Evolutionary conservation across 2,888 invertebrate species (phyloP), one percentile per base, ranked within the genome.

Genomic region (Tipula unca): DNA sequence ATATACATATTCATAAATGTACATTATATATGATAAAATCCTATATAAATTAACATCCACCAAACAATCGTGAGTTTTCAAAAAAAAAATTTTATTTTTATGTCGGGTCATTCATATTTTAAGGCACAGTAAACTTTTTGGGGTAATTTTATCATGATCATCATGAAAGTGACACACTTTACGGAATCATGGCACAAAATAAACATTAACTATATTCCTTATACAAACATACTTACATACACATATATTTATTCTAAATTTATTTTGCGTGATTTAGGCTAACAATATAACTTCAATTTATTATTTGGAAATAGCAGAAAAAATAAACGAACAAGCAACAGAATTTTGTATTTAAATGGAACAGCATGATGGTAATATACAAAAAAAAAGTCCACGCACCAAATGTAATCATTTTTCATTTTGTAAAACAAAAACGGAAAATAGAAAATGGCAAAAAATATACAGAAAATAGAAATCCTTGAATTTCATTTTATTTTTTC

Each of bases 241-340:
- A 42, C 3, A 48, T 25, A 69, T 69, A 25, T 69, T 13, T 69
- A 69, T 69, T 69, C 25, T 69, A 25, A 25, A 69, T 69, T 69
- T 69, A 69, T 69, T 69, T 69, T 69, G 69, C 69, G 69, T 69
- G 69, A 69, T 69, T 69, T 69, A 69, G 69, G 69, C 69, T 69
- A 69, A 69, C 69, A 69, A 69, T 69, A 69, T 69, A 69, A 69
- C 69, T 69, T 69, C 69, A 25, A 69, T 69, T 69, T 69, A 69
- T 69, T 69, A 69, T 69, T 69, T 69, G 10, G 10, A 69, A 48
- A n/a, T n/a, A n/a, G n/a, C n/a, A n/a, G n/a, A 48, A 69, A 20
- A 69, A 20, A 69, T n/a, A n/a, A n/a, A n/a, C n/a, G n/a, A n/a
- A 48, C n/a, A 69, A 25, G 20, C 69, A 69, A 69, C 69, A 69